These are phyloP conservation scores for Drosophila fuyamai DNA, from an alignment of 1,140 invertebrate genomes.

Conservation along the genomic window DNA sequence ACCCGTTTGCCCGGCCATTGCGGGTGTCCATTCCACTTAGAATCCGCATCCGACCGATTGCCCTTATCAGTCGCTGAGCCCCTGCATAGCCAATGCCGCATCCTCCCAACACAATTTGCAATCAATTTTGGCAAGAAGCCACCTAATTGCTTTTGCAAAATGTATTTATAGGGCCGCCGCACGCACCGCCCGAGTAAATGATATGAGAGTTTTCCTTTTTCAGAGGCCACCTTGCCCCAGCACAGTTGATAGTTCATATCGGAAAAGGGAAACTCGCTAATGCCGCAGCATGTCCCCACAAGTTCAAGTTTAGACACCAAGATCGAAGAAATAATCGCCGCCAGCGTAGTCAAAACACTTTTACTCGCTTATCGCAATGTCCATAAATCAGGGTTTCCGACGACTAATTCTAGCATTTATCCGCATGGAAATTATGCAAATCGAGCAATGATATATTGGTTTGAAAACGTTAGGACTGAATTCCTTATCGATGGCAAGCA, in stretches of 20 bases:
- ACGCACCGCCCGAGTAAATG: constrained; percentile 28
- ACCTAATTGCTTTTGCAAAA: constrained; percentile 48
- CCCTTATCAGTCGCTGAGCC: constrained; percentile 55
- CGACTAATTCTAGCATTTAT: constrained; percentile 46
- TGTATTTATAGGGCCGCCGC: constrained; percentile 37
- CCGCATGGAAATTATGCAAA: constrained; percentile 66
- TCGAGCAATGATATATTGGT: constrained; percentile 61
- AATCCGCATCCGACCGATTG: constrained; percentile 55
- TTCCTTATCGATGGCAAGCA: constrained; percentile 15
- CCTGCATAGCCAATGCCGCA: constrained; percentile 13
- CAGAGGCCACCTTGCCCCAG: not conserved
- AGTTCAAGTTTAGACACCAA: constrained; percentile 26
- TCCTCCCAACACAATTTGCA: constrained; percentile 50
- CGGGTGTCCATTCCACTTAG: constrained; percentile 65
- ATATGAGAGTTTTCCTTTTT: constrained; percentile 26
- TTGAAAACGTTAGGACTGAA: constrained; percentile 16
- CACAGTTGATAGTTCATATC: constrained; percentile 10
- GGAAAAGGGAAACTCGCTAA: constrained; percentile 10
- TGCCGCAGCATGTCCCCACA: constrained; percentile 1
- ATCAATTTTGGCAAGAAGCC: constrained; percentile 57
- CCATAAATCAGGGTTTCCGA: constrained; percentile 68
- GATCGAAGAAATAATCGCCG: not conserved
- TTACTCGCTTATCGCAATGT: constrained; percentile 68
- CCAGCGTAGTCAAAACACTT: constrained; percentile 55
- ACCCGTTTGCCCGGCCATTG: constrained; percentile 55